These are phyloP conservation scores for Apolygus lucorum DNA, from an alignment of 1,140 invertebrate species.

Conservation along the genomic window DNA sequence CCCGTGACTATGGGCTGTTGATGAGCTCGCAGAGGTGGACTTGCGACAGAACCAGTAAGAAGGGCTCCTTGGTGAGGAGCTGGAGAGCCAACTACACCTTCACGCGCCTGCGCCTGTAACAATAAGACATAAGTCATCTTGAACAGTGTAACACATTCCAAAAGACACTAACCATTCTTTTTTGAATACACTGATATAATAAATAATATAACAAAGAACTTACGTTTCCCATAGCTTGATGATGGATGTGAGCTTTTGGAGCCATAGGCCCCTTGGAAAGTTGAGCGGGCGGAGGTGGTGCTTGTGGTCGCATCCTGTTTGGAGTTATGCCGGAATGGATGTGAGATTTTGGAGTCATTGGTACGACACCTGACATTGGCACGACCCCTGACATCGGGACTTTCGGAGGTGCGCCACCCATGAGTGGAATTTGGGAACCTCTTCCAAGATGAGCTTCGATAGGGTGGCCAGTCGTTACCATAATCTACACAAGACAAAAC, in stretches of 20 bases:
- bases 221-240: conserved; percentile 32
- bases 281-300: conserved; percentile 7
- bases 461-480: background rate
- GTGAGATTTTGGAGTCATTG: conserved; percentile 43
- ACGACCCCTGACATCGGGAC: no score
- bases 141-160: no score
- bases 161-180: no score
- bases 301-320: conserved; percentile 27
- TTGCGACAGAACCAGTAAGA: conserved; percentile 46
- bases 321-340: conserved; percentile 41
- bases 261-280: conserved; percentile 31
- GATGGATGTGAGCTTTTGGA: conserved; percentile 34
- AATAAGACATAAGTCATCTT: background rate
- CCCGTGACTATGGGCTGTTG: conserved; percentile 43
- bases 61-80: conserved; percentile 34
- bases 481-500: background rate
- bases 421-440: conserved; percentile 1
- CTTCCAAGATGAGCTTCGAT: background rate
- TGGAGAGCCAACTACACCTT: conserved; percentile 29
- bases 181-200: conserved; percentile 1
- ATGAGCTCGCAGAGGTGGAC: conserved; percentile 47
- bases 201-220: conserved; percentile 20
- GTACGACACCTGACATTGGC: conserved; percentile 22
- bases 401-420: conserved; percentile 6
- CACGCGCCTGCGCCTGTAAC: conserved; percentile 24